These are phyloP conservation scores for Heliopora coerulea DNA, from an alignment of 92 coral and sea anemone genomes.

Conservation along the genomic window DNA sequence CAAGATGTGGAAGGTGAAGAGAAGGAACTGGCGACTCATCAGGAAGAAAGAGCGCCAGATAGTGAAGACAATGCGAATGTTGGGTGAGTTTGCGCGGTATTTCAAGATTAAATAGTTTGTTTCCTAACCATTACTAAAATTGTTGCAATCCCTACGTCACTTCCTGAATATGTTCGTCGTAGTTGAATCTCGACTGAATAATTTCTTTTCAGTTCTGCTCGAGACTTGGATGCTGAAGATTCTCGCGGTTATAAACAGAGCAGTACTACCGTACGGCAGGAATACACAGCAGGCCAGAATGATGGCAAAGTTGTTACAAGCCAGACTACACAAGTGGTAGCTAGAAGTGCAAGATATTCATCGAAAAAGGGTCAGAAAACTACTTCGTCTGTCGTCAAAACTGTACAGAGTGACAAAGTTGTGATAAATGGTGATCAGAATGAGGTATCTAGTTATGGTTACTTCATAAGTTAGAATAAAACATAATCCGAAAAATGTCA, in stretches of 20 bases:
- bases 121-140: not conserved
- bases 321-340: constrained; percentile 8
- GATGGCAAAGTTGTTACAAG: constrained; percentile 20
- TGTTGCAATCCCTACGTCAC: not conserved
- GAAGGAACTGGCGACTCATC: constrained; percentile 45
- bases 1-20: constrained; percentile 11
- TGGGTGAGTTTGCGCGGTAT: not conserved
- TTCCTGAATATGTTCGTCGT: not conserved
- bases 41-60: constrained; percentile 43
- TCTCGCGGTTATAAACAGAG: not conserved
- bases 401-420: constrained; percentile 17
- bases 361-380: constrained; percentile 7
- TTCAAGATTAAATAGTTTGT: not conserved
- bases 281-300: constrained; percentile 1
- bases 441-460: not conserved
- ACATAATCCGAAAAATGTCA: no score
- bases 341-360: constrained; percentile 27
- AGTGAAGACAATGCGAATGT: constrained; percentile 48
- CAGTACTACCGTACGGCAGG: constrained; percentile 11
- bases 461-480: no score
- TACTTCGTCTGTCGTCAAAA: constrained; percentile 18
- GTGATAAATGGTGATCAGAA: constrained; percentile 27
- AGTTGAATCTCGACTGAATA: no score
- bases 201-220: no score
- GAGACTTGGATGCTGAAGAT: not conserved